Conservation (phyloP, 2,888 invertebrate genomes). For the Dicyrtomina minuta region DNA sequence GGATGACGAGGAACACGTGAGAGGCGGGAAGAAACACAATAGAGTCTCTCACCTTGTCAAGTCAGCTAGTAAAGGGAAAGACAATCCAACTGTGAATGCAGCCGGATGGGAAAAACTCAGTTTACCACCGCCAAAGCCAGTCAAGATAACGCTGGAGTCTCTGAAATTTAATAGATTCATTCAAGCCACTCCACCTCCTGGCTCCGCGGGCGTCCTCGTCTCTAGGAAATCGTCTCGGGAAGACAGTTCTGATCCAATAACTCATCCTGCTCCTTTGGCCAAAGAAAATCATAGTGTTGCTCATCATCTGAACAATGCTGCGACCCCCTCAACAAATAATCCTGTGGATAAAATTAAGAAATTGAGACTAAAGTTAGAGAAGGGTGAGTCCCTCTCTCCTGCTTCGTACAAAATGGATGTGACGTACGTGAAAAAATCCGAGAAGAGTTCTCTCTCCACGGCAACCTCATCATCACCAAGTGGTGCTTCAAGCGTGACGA, state of each 20-base stretch:
- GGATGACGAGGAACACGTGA: constrained; percentile 34
- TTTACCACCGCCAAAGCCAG: constrained; percentile 23
- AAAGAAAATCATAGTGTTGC: constrained; percentile 28
- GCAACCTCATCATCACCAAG: constrained; percentile 45
- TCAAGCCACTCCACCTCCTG: too few relatives aligned
- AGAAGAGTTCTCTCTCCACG: constrained; percentile 34
- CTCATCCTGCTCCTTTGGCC: constrained; percentile 20
- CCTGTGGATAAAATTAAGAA: constrained; percentile 69
- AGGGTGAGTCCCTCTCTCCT: constrained; percentile 64
- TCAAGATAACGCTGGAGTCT: constrained; percentile 25
- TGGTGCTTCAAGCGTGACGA: constrained; percentile 27
- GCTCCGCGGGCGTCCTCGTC: too few relatives aligned
- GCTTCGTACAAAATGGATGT: constrained; percentile 76
- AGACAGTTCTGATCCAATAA: not conserved
- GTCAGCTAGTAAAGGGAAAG: constrained; percentile 29
- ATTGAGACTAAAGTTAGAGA: constrained; percentile 77
- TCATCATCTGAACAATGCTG: constrained; percentile 21
- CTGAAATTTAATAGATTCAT: constrained; percentile 26
- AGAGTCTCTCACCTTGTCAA: constrained; percentile 20
- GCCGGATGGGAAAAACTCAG: constrained; percentile 28
- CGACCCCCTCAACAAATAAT: not conserved
- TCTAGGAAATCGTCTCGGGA: constrained; percentile 21
- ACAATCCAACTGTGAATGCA: constrained; percentile 23
- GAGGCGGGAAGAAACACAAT: constrained; percentile 8
- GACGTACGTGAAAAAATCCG: constrained; percentile 66